These are phyloP conservation scores for Onychomys arenicola DNA, from an alignment of 2,797 vertebrate genomes.

Conservation along the genomic window DNA sequence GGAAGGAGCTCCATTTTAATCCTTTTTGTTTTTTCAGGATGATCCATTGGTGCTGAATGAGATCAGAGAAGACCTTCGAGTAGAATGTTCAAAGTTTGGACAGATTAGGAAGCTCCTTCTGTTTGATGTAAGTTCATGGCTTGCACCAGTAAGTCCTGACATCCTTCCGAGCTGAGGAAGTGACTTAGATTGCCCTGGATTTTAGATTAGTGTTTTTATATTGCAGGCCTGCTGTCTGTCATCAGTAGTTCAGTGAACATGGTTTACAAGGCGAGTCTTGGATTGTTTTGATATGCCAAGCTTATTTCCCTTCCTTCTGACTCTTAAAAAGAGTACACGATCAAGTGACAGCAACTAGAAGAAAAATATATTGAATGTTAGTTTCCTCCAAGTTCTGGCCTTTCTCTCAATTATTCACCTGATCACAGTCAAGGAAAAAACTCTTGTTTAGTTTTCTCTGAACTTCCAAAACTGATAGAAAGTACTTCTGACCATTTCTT, in stretches of 20 bases:
- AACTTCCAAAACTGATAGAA: neutral
- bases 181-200: neutral
- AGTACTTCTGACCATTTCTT: slow-evolving; percentile 10
- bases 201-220: slow-evolving; percentile 37
- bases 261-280: slow-evolving; percentile 13
- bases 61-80: slow-evolving; percentile 96
- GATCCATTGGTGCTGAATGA: slow-evolving; percentile 97
- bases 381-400: neutral
- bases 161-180: slow-evolving; percentile 12
- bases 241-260: slow-evolving; percentile 4
- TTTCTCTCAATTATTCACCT: slow-evolving; percentile 43
- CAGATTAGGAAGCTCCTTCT: slow-evolving; percentile 97
- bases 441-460: neutral
- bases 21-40: slow-evolving; percentile 89
- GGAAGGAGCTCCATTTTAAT: slow-evolving; percentile 54
- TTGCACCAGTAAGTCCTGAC: slow-evolving; percentile 56
- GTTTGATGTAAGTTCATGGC: slow-evolving; percentile 94
- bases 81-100: slow-evolving; percentile 98
- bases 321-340: neutral
- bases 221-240: neutral
- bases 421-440: neutral
- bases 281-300: neutral
- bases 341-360: slow-evolving; percentile 15
- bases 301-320: slow-evolving; percentile 42
- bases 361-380: neutral